Evolutionary conservation across 2,888 invertebrate species (phyloP).

Genomic region (Sipha maydis): DNA sequence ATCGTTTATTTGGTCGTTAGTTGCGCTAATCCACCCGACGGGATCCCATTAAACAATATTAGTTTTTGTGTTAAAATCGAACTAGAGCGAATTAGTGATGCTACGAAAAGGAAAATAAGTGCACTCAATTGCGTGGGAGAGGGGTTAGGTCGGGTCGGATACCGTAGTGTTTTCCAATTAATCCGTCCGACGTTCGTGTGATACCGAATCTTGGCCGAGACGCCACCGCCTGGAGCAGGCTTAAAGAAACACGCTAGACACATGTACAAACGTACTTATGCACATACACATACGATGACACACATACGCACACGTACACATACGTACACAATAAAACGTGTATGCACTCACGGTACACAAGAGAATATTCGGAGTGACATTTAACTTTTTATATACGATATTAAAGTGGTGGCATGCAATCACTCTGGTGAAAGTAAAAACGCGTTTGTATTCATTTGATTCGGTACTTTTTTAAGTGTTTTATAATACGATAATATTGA

Average conservation of each 20-base stretch:
- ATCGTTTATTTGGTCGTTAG: slow-evolving; percentile 34
- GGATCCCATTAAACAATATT: slow-evolving; percentile 15
- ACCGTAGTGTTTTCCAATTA: slow-evolving; percentile 32
- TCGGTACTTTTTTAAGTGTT: background rate
- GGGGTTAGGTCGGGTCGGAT: background rate
- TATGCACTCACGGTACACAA: background rate
- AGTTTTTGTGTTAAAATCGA: slow-evolving; percentile 13
- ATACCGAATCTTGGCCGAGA: background rate
- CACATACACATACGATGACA: too few species aligned
- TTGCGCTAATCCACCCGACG: slow-evolving; percentile 3
- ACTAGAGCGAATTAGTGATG: background rate
- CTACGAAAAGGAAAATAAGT: background rate
- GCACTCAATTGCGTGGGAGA: background rate
- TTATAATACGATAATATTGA: background rate
- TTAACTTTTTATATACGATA: background rate
- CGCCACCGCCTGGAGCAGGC: background rate
- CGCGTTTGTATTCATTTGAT: background rate
- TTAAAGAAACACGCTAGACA: slow-evolving; percentile 31
- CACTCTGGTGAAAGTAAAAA: background rate
- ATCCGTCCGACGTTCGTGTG: background rate
- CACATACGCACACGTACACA: background rate
- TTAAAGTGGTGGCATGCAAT: background rate
- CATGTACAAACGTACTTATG: background rate
- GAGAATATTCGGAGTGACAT: background rate
- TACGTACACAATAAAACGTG: background rate